These are phyloP conservation scores for Threskiornis aethiopicus DNA, from an alignment of 2,797 vertebrate species.

Conservation along the genomic window DNA sequence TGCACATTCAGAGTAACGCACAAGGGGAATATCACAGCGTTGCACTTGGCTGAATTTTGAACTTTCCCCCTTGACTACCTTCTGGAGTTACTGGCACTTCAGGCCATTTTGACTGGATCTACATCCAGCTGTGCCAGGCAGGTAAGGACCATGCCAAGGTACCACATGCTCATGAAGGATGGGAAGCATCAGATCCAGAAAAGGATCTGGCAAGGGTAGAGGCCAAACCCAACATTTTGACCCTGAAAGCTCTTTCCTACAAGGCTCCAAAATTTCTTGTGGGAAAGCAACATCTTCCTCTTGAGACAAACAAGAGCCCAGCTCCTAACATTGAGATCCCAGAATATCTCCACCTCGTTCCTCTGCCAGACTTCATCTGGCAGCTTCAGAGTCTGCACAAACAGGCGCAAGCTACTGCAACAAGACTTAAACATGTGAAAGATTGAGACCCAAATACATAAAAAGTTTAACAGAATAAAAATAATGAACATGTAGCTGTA, in stretches of 20 bases:
- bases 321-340: background rate
- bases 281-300: background rate
- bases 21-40: background rate
- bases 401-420: background rate
- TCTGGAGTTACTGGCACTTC: background rate
- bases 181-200: background rate
- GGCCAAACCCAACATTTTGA: background rate
- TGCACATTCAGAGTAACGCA: background rate
- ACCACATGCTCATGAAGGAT: accelerated
- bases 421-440: background rate
- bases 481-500: background rate
- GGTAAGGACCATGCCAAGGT: background rate
- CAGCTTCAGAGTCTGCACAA: background rate
- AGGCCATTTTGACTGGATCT: accelerated
- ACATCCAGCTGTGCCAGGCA: background rate
- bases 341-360: background rate
- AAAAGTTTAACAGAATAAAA: background rate
- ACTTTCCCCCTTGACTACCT: too few relatives aligned
- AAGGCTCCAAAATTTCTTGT: background rate
- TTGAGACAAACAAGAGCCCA: background rate
- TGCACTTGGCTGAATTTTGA: background rate
- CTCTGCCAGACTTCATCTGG: background rate
- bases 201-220: background rate
- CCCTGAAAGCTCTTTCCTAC: background rate
- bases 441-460: background rate